These are phyloP conservation scores for Strigamia crassipes DNA, from an alignment of 2,888 invertebrate species.

Conservation along the genomic window DNA sequence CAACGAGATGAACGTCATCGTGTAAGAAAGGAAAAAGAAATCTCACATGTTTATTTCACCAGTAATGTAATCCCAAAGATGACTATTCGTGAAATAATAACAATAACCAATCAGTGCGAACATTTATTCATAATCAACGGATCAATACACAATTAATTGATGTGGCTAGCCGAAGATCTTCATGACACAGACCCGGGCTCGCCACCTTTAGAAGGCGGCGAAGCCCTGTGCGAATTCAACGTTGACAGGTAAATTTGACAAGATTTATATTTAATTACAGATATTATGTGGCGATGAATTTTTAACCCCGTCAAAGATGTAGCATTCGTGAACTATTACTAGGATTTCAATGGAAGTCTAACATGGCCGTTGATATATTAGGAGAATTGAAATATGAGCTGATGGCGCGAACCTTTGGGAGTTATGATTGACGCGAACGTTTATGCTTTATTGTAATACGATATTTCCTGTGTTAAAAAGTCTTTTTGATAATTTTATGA, in stretches of 20 bases:
- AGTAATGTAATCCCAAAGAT: background rate
- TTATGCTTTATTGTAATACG: background rate
- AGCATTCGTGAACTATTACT: too few species aligned
- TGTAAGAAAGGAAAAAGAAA: background rate
- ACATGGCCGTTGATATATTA: background rate
- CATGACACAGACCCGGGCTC: constrained; percentile 49
- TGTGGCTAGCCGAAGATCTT: constrained; percentile 47
- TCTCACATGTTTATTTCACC: background rate
- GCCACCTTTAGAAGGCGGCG: constrained; percentile 52
- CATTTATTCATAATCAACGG: constrained; percentile 35
- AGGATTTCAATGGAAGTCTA: background rate
- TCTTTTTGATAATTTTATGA: constrained; percentile 37
- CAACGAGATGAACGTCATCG: background rate
- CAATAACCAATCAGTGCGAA: background rate
- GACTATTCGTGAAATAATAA: background rate
- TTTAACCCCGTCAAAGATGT: too few species aligned
- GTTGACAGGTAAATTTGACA: constrained; percentile 48
- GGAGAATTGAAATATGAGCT: background rate
- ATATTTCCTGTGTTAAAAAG: constrained; percentile 28
- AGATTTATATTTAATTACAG: constrained; percentile 14
- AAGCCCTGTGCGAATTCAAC: constrained; percentile 53
- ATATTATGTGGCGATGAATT: background rate
- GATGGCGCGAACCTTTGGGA: background rate
- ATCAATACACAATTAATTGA: constrained; percentile 31
- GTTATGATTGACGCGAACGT: background rate